These are phyloP conservation scores for Atherinomorus stipes DNA, from an alignment of 2,113 vertebrate genomes.

Conservation along the genomic window DNA sequence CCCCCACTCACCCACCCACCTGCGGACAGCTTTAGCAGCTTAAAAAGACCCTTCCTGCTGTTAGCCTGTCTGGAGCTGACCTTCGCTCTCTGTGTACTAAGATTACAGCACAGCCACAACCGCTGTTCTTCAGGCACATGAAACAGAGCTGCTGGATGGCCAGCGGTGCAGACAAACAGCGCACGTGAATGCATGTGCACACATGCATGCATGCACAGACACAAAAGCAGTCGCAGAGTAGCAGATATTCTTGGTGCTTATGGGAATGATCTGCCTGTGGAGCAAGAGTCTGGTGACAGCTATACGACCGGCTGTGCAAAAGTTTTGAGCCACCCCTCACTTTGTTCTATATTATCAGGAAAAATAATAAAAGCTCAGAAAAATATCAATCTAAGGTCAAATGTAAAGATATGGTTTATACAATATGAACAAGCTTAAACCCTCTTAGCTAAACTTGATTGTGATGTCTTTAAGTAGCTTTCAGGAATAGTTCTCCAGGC, in stretches of 20 bases:
- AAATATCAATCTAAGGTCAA: too few species aligned
- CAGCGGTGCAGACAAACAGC: slow-evolving; percentile 16
- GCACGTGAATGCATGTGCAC: slow-evolving; percentile 36
- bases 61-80: slow-evolving; percentile 72
- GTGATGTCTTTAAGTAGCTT: background rate
- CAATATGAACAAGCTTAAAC: too few species aligned
- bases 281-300: background rate
- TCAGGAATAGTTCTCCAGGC: background rate
- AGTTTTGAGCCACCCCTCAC: too few species aligned
- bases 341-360: too few species aligned
- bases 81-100: slow-evolving; percentile 81
- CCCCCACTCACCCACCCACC: slow-evolving; percentile 26
- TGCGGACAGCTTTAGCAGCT: slow-evolving; percentile 49
- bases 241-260: background rate
- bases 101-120: slow-evolving; percentile 62
- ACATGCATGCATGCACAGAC: slow-evolving; percentile 22
- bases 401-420: too few species aligned
- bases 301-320: background rate
- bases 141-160: slow-evolving; percentile 60
- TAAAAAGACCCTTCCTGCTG: slow-evolving; percentile 78
- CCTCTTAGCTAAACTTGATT: background rate
- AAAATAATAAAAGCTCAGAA: too few species aligned
- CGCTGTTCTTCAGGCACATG: slow-evolving; percentile 64
- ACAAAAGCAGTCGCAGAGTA: slow-evolving; percentile 23
- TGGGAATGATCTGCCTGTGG: slow-evolving; percentile 8